Conservation (phyloP, 1,140 invertebrate species). For the Rhyzopertha dominica region DNA sequence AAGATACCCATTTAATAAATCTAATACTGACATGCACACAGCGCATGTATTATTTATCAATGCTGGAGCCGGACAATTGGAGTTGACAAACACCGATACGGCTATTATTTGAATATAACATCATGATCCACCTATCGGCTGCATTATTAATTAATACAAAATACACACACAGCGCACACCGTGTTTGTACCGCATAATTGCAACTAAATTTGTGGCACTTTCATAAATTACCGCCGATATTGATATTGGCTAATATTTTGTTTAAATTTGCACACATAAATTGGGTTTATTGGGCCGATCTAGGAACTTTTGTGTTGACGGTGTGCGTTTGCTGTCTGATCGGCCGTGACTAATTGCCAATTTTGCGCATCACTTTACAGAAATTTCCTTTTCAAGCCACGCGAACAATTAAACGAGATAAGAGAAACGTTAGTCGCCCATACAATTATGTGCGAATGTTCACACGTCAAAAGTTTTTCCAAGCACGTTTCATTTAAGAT, state of each 20-base stretch:
- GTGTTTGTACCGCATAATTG: slow-evolving; percentile 34
- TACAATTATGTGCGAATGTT: too few relatives aligned
- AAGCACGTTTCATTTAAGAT: too few relatives aligned
- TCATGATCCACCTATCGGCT: slow-evolving; percentile 37
- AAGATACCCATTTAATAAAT: slow-evolving; percentile 33
- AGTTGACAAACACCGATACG: slow-evolving; percentile 36
- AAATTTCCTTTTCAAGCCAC: too few relatives aligned
- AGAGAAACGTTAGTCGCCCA: too few relatives aligned
- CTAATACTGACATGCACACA: slow-evolving; percentile 33
- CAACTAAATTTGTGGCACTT: slow-evolving; percentile 24
- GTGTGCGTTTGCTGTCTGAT: too few relatives aligned
- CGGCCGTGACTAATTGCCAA: too few relatives aligned
- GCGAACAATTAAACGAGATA: too few relatives aligned
- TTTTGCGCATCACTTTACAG: too few relatives aligned
- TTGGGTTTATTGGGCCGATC: slow-evolving; percentile 26
- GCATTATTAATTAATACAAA: slow-evolving; percentile 38
- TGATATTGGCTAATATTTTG: slow-evolving; percentile 34
- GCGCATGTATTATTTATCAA: slow-evolving; percentile 35
- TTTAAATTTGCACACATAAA: slow-evolving; percentile 38
- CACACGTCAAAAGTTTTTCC: too few relatives aligned
- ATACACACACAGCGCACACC: slow-evolving; percentile 39
- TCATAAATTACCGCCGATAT: slow-evolving; percentile 19
- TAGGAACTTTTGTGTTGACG: slow-evolving; percentile 17
- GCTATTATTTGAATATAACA: slow-evolving; percentile 39
- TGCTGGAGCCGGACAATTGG: slow-evolving; percentile 30